Base-by-base conservation (phyloP, 1,140 invertebrate species). In the Ceratosolen fusciceps region DNA sequence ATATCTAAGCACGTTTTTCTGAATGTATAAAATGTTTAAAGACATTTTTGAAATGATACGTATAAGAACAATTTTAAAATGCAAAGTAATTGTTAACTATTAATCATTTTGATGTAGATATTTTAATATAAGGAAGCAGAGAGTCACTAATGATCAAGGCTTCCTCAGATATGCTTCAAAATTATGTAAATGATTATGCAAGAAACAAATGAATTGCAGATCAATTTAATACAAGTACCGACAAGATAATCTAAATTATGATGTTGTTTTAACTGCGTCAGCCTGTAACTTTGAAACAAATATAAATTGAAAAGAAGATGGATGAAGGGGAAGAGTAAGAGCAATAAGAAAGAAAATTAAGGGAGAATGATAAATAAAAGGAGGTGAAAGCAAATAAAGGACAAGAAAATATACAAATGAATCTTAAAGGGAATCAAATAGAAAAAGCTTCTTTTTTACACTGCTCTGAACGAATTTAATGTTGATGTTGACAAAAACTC, bases 141-240 rank as follows among this genome's bases (percentile, higher is more conserved):
- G 12, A 12, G 39, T 43, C 39, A 12, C 39, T 12, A 43, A 43
- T 43, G 12, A 43, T 43, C 5, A 43, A 43, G 12, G 12, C 5
- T 12, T 16, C 21, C 29, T 52, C 24, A 60, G 52, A 29, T 49
- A 47, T 62, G 21, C 29, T 76, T 76, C 54, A 56, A 26, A 0
- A 14, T 52, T 52, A 24, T 52, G 26, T 26, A 29, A 65, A 47
- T 65, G 58, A 67, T 76, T 21, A 47, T 24, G 47, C 10, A 37
- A 77, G 70, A 77, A 12, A 52, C 19, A 77, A 70, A 77, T 62
- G 65, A 70, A 8, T 47, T 76, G 37, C 47, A 24, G 9, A 37
- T 43, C 29, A 34, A 16, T 52, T 67, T 24, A 76, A 8, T 43
- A 52, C 9, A 21, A 34, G 7, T 52, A 12, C 16, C 10, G 19